These are phyloP conservation scores for Trilocha varians DNA, from an alignment of 2,888 invertebrate genomes.

Conservation along the genomic window DNA sequence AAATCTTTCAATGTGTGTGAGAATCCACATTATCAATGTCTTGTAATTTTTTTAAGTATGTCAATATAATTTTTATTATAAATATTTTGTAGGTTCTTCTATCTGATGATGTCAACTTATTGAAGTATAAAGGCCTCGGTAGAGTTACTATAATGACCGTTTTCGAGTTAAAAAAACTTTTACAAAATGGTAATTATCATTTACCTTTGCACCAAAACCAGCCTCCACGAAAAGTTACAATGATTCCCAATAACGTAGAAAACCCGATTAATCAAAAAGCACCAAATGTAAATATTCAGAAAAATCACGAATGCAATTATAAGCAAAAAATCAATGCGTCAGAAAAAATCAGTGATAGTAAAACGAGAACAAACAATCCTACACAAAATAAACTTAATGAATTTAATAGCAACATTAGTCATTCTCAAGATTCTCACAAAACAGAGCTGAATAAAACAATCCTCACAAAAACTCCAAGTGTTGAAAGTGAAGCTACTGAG, in stretches of 20 bases:
- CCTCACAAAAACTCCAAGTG: no score
- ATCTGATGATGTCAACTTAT: slow-evolving; percentile 26
- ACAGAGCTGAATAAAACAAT: no score
- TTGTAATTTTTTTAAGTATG: no score
- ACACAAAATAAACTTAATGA: neutral
- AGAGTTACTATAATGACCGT: slow-evolving; percentile 27
- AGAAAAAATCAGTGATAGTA: no score
- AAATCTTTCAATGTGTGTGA: no score
- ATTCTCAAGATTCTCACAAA: neutral
- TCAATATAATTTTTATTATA: neutral
- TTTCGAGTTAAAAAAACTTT: slow-evolving; percentile 22
- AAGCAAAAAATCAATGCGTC: neutral
- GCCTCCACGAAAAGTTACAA: no score
- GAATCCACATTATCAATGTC: no score
- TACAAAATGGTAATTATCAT: neutral
- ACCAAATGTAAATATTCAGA: no score
- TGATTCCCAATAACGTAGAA: no score
- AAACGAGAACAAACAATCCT: neutral
- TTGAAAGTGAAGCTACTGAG: no score
- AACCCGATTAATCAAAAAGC: no score
- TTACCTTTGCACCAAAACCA: no score
- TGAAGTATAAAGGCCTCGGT: slow-evolving; percentile 17
- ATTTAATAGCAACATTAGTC: neutral
- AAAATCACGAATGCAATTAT: neutral
- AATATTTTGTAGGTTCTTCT: slow-evolving; percentile 37